These are phyloP conservation scores for Ammodytes dubius DNA, from an alignment of 2,113 vertebrate genomes.

Conservation along the genomic window DNA sequence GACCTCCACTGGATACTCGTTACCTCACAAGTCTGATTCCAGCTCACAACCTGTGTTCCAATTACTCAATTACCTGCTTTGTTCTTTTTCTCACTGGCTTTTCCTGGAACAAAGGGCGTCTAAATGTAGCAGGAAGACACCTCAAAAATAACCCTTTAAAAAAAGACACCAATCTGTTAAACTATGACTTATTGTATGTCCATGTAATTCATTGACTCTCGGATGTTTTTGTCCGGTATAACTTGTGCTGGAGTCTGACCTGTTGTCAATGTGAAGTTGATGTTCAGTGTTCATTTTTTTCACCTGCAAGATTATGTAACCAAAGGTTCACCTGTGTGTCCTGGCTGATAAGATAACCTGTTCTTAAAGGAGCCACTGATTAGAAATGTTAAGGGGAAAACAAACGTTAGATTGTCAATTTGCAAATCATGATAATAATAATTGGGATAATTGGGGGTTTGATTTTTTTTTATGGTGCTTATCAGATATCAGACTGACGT, in stretches of 20 bases:
- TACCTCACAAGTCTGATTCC: slow-evolving; percentile 20
- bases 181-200: not conserved
- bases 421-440: not conserved
- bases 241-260: not conserved
- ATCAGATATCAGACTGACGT: too few species aligned
- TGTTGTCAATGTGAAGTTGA: slow-evolving; percentile 8
- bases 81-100: not conserved
- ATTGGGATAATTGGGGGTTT: too few species aligned
- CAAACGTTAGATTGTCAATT: not conserved
- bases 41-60: slow-evolving; percentile 14
- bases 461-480: too few species aligned
- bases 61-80: not conserved
- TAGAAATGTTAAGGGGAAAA: not conserved
- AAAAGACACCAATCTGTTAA: not conserved
- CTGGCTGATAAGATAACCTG: slow-evolving; percentile 66
- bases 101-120: not conserved
- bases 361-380: slow-evolving; percentile 11
- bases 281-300: slow-evolving; percentile 5
- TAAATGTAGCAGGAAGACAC: too few species aligned
- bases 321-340: slow-evolving; percentile 48
- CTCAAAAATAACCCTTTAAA: not conserved
- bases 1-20: slow-evolving; percentile 14
- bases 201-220: not conserved
- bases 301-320: slow-evolving; percentile 17
- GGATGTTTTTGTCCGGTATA: not conserved